Conservation (phyloP, 2,797 vertebrate genomes). For the Sphaeramia orbicularis region DNA sequence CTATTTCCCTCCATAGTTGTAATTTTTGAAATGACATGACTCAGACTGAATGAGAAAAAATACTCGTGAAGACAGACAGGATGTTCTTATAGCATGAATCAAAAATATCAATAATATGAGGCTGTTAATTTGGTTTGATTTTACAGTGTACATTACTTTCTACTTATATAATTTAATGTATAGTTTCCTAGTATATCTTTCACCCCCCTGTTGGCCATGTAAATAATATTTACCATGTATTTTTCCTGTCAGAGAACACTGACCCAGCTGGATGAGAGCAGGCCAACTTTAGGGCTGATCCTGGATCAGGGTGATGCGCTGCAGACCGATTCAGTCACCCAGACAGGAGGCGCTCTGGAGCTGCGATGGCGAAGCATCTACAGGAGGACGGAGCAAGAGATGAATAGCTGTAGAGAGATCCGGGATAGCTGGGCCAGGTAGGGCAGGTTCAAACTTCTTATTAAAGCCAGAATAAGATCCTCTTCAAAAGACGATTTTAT, state of each 20-base stretch:
- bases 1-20: not conserved
- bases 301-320: slow-evolving; percentile 84
- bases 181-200: no score
- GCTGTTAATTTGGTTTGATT: no score
- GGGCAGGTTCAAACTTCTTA: slow-evolving; percentile 46
- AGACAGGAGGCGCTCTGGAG: slow-evolving; percentile 84
- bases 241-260: slow-evolving; percentile 83
- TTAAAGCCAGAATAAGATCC: not conserved
- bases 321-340: slow-evolving; percentile 68
- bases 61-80: no score
- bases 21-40: not conserved
- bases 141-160: no score
- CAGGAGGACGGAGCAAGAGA: slow-evolving; percentile 85
- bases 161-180: no score
- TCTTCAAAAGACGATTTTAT: not conserved
- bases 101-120: no score
- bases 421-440: slow-evolving; percentile 83
- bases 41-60: no score
- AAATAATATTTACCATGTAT: not conserved
- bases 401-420: slow-evolving; percentile 81
- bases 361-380: slow-evolving; percentile 86
- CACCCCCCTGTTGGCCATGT: no score
- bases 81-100: no score
- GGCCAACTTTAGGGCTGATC: slow-evolving; percentile 82
- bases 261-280: slow-evolving; percentile 84